These are phyloP conservation scores for Hyalella azteca DNA, from an alignment of 2,888 invertebrate genomes.

Conservation along the genomic window DNA sequence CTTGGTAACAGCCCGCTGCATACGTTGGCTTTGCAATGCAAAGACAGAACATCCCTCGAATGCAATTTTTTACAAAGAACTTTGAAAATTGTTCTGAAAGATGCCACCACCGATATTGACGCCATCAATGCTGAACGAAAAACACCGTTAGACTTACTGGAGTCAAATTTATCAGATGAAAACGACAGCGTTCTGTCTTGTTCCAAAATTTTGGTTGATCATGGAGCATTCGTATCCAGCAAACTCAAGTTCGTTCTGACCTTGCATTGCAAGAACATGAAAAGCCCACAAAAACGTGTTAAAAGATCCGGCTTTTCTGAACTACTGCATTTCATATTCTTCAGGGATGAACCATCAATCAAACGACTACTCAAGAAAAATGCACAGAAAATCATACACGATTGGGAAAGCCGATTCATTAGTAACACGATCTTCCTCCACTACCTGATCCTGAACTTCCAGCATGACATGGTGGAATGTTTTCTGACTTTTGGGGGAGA, in stretches of 20 bases:
- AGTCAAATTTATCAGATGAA: background rate
- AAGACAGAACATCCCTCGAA: background rate
- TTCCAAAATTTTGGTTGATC: background rate
- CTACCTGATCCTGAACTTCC: background rate
- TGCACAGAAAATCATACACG: background rate
- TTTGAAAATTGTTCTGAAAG: background rate
- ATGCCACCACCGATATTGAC: background rate
- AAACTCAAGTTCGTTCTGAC: background rate
- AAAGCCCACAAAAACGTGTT: background rate
- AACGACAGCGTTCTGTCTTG: background rate
- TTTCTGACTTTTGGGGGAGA: background rate
- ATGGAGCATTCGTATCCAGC: background rate
- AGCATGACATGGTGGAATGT: background rate
- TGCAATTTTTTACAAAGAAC: background rate
- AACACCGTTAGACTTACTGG: background rate
- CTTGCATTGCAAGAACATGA: background rate
- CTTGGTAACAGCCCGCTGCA: background rate
- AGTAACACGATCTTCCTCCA: background rate
- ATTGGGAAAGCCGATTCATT: background rate
- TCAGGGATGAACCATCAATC: background rate
- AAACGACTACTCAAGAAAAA: background rate
- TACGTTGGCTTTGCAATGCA: background rate
- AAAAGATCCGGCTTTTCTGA: constrained; percentile 1
- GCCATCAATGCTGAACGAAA: background rate
- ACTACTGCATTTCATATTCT: background rate